Percentiles rank a stretch among this genome's conserved stretches.
These are phyloP conservation scores for Calameuta idolon DNA, from an alignment of 2,888 invertebrate genomes.

Conservation along the genomic window DNA sequence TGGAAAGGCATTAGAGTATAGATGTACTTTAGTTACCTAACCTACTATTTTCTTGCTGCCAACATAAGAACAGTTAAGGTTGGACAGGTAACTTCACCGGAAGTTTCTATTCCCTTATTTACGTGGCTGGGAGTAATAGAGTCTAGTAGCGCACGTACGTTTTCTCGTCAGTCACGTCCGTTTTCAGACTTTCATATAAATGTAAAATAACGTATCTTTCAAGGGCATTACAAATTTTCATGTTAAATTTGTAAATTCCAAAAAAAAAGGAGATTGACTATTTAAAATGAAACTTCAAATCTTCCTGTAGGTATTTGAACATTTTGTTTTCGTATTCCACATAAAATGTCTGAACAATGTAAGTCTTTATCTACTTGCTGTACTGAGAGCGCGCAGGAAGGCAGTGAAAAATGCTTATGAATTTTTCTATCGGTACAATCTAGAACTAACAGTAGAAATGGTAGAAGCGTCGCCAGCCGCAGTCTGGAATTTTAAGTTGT, in stretches of 20 bases:
- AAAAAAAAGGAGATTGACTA: not conserved
- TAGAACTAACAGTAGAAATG: constrained; percentile 13
- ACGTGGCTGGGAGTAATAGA: not conserved
- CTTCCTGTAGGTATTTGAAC: not conserved
- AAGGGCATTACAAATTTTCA: not conserved
- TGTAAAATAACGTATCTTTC: not conserved
- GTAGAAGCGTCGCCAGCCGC: constrained; percentile 20
- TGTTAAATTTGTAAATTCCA: not conserved
- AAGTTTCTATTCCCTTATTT: not conserved
- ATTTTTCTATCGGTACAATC: constrained; percentile 35
- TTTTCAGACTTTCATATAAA: not conserved
- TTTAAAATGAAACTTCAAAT: not conserved
- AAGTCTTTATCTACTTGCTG: not conserved
- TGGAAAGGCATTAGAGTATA: not conserved
- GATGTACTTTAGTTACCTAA: not conserved
- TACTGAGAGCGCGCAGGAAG: constrained; percentile 23
- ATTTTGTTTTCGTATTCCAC: not conserved
- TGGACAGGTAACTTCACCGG: not conserved
- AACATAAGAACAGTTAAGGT: not conserved
- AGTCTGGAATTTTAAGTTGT: constrained; percentile 17
- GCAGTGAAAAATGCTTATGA: constrained; percentile 40
- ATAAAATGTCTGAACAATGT: not conserved
- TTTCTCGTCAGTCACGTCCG: not conserved
- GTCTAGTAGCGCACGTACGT: not conserved
- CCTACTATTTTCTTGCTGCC: not conserved